Percentiles rank a stretch among this genome's conserved stretches.
Evolutionary conservation across 1,140 invertebrate species (phyloP).

Genomic region (Hyles euphorbiae): DNA sequence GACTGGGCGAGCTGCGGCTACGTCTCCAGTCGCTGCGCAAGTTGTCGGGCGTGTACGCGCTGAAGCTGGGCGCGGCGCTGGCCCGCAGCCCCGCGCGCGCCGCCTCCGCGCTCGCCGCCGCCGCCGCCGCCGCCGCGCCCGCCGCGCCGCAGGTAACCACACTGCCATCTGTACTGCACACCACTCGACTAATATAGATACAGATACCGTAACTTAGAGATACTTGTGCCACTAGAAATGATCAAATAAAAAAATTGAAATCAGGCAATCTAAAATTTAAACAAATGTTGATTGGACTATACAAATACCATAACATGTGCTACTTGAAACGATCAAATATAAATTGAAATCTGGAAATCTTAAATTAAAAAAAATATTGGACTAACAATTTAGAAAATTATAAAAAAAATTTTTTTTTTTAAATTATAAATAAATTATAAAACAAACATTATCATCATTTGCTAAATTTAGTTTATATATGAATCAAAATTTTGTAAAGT

Average conservation of each 20-base stretch:
- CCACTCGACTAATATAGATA: background rate
- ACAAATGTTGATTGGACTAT: background rate
- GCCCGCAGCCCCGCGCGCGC: constrained; percentile 53
- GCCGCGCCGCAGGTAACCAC: constrained; percentile 42
- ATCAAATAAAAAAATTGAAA: too few relatives aligned
- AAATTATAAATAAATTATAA: too few relatives aligned
- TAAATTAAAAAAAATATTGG: too few relatives aligned
- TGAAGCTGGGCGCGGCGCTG: constrained; percentile 85
- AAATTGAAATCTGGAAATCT: too few relatives aligned
- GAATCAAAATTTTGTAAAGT: too few relatives aligned
- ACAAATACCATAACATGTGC: background rate
- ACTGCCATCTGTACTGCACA: background rate
- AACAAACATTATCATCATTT: too few relatives aligned
- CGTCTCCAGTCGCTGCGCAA: constrained; percentile 84
- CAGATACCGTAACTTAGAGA: background rate
- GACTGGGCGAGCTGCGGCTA: constrained; percentile 83
- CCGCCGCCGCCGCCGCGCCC: constrained; percentile 35
- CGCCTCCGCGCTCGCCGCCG: constrained; percentile 27
- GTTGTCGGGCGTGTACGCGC: constrained; percentile 84
- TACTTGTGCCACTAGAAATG: too few relatives aligned
- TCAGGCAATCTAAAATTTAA: too few relatives aligned
- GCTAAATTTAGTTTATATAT: too few relatives aligned
- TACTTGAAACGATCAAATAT: too few relatives aligned
- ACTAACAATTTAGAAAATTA: too few relatives aligned
- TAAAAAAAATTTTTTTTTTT: too few relatives aligned